Evolutionary conservation across 2,888 invertebrate genomes (phyloP), one percentile per base, ranked within the genome.

Genomic region (Leptopilina myrica): DNA sequence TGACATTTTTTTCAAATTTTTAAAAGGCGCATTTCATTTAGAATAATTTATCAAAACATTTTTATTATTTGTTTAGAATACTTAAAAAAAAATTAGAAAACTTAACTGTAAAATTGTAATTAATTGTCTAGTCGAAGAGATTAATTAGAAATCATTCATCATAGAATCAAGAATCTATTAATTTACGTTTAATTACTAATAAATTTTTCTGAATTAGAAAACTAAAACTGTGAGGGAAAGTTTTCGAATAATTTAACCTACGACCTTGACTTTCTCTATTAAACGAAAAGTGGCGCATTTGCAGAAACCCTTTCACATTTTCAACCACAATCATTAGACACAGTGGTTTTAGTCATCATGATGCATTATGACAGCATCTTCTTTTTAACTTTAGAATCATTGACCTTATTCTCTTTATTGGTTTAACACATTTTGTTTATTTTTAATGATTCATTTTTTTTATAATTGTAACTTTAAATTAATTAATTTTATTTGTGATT

Each of bases 201-300:
- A 3, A 11, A 53, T 26, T 26, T 33, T 20, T 12, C 15, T 2
- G 14, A 69, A 46, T 46, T 12, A 5, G 26, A 12, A 26, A 69
- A 33, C 7, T 20, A 33, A 69, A 69, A 53, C 26, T 11, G 20
- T 49, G 12, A 56, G 53, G 14, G 69, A 69, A 69, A 69, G 53
- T 69, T 59, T 8, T 56, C 53, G 33, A 73, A 56, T 73, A 5
- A 33, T 73, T 73, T 73, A 59, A 59, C 53, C 56, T 56, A n/a
- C 11, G 56, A 73, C 73, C 40, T 73, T 73, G 73, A 73, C 56
- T 73, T 73, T 59, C 73, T 56, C 73, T 56, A 73, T 53, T 73
- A 12, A 49, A 69, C 69, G 1, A n/a, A 33, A 73, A 73, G 73
- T 73, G 73, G 73, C 33, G n/a, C 40, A 56, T 73, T 73, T 73